Percentiles rank a stretch among this genome's conserved stretches.
Evolutionary conservation across 2,797 vertebrate species (phyloP).

Genomic region (Neopelma chrysocephalum): DNA sequence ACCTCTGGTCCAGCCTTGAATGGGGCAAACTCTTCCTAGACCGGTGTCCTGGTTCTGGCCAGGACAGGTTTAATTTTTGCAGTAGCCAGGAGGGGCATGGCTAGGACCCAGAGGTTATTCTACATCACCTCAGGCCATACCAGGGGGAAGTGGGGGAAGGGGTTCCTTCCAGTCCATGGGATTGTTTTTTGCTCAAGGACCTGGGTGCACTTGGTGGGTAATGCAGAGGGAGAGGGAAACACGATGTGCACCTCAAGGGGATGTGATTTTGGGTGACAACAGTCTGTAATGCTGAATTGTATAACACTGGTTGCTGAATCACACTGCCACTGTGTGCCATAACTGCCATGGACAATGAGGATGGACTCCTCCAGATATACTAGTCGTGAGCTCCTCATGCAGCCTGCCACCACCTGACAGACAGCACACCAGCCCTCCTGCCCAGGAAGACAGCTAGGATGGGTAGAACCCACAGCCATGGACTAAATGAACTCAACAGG

Average conservation of each 20-base stretch:
- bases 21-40: not conserved
- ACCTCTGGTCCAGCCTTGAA: rapidly evolving
- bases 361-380: not conserved
- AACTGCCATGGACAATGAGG: not conserved
- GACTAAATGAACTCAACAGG: not conserved
- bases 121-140: not conserved
- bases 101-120: not conserved
- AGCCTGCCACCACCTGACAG: not conserved
- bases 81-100: not conserved
- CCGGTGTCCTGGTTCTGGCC: not conserved
- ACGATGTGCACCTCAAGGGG: not conserved
- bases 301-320: not conserved
- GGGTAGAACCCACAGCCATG: not conserved
- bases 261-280: not conserved
- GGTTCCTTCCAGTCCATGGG: too few relatives aligned
- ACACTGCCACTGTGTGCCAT: not conserved
- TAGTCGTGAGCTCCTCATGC: not conserved
- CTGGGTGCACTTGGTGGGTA: not conserved
- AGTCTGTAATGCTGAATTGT: not conserved
- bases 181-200: not conserved
- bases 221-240: not conserved
- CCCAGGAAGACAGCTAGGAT: not conserved
- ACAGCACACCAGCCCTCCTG: not conserved
- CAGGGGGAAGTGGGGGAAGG: not conserved
- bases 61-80: not conserved